Percentiles rank a stretch among this genome's conserved stretches.
phyloP scores from a whole-genome alignment of 2,113 vertebrate genomes.

The Rhinichthys klamathensis region DNA sequence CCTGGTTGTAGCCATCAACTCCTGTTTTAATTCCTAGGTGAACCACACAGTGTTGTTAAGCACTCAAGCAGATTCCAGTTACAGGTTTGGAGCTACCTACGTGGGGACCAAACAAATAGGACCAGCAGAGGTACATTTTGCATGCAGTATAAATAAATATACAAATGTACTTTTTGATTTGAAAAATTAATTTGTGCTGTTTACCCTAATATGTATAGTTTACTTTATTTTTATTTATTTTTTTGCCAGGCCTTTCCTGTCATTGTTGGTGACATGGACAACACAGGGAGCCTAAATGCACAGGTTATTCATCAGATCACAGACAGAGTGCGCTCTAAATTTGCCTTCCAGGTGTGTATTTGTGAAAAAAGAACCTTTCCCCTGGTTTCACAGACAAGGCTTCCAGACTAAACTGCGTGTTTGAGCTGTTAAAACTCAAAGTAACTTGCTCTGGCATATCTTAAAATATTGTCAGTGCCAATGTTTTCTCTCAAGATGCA shows the following conservation, averaged over 20 bases:
- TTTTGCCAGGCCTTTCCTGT: conserved; percentile 81
- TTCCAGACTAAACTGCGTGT: no score
- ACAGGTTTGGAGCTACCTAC: conserved; percentile 86
- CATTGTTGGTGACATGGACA: conserved; percentile 89
- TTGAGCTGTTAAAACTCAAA: no score
- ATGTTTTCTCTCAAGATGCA: no score
- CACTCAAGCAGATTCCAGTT: conserved; percentile 84
- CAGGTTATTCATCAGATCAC: conserved; percentile 88
- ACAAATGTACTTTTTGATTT: not conserved
- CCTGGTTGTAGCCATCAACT: not conserved
- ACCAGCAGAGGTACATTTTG: conserved; percentile 80
- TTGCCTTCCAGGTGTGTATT: conserved; percentile 83
- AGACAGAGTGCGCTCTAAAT: conserved; percentile 79
- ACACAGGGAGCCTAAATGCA: conserved; percentile 86
- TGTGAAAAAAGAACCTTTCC: not conserved
- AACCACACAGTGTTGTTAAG: conserved; percentile 86
- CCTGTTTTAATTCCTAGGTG: conserved; percentile 72
- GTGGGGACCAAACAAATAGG: conserved; percentile 85
- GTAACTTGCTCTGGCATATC: no score
- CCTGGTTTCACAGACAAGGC: no score
- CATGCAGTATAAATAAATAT: not conserved
- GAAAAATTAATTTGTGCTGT: not conserved
- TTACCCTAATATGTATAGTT: not conserved
- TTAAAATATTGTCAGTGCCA: no score
- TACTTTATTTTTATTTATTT: not conserved